phyloP scores from a whole-genome alignment of 1,140 invertebrate species.

The Lethrus apterus region DNA sequence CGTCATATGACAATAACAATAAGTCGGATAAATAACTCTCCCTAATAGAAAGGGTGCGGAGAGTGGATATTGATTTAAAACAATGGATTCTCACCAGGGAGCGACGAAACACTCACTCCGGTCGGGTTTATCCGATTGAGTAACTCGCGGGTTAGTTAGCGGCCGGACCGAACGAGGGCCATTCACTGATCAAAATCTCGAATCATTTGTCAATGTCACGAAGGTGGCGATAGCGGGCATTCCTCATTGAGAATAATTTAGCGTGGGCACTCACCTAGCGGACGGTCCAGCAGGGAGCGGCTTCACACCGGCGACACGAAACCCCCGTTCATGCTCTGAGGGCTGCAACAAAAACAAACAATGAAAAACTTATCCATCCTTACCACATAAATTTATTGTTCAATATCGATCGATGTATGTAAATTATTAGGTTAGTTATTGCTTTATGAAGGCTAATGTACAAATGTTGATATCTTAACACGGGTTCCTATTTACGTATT shows the following conservation, averaged over 20 bases:
- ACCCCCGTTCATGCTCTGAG: constrained; percentile 52
- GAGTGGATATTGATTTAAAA: constrained; percentile 33
- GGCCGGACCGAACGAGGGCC: constrained; percentile 40
- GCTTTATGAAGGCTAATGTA: no score
- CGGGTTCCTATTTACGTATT: no score
- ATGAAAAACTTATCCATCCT: no score
- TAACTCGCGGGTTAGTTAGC: constrained; percentile 18
- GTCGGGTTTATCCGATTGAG: constrained; percentile 31
- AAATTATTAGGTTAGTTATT: no score
- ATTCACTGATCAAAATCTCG: constrained; percentile 55
- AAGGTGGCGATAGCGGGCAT: constrained; percentile 49
- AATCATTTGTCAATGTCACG: constrained; percentile 57
- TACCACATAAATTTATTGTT: no score
- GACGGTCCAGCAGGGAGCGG: constrained; percentile 30
- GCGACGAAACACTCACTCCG: constrained; percentile 15
- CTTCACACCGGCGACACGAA: constrained; percentile 57
- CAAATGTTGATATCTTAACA: no score
- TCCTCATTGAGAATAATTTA: constrained; percentile 36
- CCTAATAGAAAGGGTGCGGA: constrained; percentile 24
- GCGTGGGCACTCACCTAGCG: constrained; percentile 25
- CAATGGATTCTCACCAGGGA: constrained; percentile 30
- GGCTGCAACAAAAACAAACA: constrained; percentile 43
- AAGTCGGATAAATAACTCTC: no score
- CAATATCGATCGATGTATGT: no score
- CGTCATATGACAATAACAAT: no score